These are phyloP conservation scores for Pterobdella sp. DNA, from an alignment of 2,888 invertebrate genomes.

Conservation along the genomic window DNA sequence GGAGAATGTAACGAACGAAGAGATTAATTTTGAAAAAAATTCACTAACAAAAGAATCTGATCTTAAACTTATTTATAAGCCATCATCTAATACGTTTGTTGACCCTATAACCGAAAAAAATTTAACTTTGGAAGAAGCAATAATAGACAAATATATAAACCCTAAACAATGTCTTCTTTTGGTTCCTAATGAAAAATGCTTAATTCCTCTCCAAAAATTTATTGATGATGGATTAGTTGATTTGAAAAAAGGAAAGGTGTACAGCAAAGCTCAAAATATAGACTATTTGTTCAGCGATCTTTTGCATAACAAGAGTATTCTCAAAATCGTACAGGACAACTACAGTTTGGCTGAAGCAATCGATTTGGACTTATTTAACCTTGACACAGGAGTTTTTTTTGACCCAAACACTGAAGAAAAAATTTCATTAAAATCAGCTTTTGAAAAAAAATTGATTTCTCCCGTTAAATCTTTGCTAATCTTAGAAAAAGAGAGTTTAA, in stretches of 20 bases:
- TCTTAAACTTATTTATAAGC: constrained; percentile 40
- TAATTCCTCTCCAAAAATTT: constrained; percentile 82
- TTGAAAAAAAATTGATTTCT: constrained; percentile 62
- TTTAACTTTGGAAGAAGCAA: constrained; percentile 60
- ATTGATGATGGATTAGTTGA: constrained; percentile 79
- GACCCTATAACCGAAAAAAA: neutral
- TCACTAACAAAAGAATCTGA: neutral
- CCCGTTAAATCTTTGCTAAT: constrained; percentile 24
- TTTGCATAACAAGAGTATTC: constrained; percentile 73
- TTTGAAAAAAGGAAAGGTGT: constrained; percentile 62
- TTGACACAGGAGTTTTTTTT: constrained; percentile 64
- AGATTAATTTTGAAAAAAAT: neutral
- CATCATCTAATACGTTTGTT: constrained; percentile 42
- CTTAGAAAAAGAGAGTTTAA: constrained; percentile 19
- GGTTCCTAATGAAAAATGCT: constrained; percentile 61
- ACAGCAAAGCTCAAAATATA: constrained; percentile 60
- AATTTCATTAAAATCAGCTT: constrained; percentile 74
- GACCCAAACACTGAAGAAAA: constrained; percentile 62
- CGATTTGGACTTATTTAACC: constrained; percentile 66
- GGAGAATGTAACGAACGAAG: neutral
- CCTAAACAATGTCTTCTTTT: constrained; percentile 56
- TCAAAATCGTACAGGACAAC: constrained; percentile 70
- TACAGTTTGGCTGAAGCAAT: constrained; percentile 75
- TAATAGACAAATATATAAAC: constrained; percentile 34
- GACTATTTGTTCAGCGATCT: constrained; percentile 72